phyloP scores from a whole-genome alignment of 2,888 invertebrate species.

The Caenorhabditis zanzibari region DNA sequence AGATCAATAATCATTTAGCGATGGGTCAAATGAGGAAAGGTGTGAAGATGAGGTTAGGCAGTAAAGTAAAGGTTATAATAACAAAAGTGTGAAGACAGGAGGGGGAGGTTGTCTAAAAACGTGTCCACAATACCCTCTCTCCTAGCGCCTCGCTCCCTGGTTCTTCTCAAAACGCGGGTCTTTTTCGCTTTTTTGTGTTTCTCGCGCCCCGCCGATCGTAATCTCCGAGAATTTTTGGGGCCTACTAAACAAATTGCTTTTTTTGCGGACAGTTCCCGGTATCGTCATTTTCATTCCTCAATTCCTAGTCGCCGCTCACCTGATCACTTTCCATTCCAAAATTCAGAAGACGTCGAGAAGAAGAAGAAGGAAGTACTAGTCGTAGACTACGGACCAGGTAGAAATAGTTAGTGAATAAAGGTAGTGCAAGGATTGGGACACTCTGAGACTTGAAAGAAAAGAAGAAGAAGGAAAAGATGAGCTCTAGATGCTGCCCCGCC shows the following conservation, averaged over 20 bases:
- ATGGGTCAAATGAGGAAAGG: not conserved
- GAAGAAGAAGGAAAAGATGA: slow-evolving; percentile 13
- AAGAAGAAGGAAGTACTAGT: not conserved
- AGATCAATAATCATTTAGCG: slow-evolving; percentile 54
- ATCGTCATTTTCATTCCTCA: slow-evolving; percentile 21
- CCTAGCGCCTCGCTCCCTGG: slow-evolving; percentile 39
- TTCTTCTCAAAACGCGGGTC: slow-evolving; percentile 33
- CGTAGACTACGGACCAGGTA: not conserved
- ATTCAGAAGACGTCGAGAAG: slow-evolving; percentile 1
- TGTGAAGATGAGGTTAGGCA: slow-evolving; percentile 38
- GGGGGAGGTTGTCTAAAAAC: slow-evolving; percentile 51
- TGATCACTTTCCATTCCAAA: slow-evolving; percentile 54
- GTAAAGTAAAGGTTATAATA: slow-evolving; percentile 61
- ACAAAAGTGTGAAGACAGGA: slow-evolving; percentile 38
- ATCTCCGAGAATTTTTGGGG: slow-evolving; percentile 59
- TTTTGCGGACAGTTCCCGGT: slow-evolving; percentile 56
- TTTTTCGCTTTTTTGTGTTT: slow-evolving; percentile 43
- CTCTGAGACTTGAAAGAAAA: slow-evolving; percentile 34
- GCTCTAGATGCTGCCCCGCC: slow-evolving; percentile 41
- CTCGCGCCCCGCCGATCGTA: slow-evolving; percentile 45
- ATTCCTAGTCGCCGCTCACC: slow-evolving; percentile 31
- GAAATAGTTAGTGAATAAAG: slow-evolving; percentile 19
- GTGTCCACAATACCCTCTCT: slow-evolving; percentile 50
- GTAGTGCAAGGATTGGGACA: slow-evolving; percentile 20
- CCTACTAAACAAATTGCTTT: slow-evolving; percentile 58